Conservation (phyloP, 2,797 vertebrate species). For the Alectoris magna region DNA sequence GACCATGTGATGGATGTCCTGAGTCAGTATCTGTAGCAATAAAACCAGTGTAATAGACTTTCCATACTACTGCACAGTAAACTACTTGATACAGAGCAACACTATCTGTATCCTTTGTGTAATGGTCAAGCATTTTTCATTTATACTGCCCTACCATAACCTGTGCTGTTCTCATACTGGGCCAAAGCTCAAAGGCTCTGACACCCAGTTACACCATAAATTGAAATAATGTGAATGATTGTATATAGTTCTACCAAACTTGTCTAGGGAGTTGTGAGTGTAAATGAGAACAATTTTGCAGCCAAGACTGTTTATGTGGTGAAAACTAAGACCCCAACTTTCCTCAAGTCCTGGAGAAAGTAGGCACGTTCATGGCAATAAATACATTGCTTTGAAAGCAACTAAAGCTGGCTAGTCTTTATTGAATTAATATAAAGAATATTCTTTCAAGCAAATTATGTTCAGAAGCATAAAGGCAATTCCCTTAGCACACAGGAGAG, state of each 20-base stretch:
- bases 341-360: neutral
- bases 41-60: constrained; percentile 30
- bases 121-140: constrained; percentile 32
- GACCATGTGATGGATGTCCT: constrained; percentile 11
- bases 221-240: constrained; percentile 54
- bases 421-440: constrained; percentile 12
- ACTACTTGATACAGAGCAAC: neutral
- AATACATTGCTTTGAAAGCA: constrained; percentile 27
- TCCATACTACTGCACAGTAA: neutral
- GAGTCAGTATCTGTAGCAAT: neutral
- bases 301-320: neutral
- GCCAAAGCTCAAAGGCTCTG: constrained; percentile 46
- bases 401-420: constrained; percentile 1
- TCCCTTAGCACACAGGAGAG: constrained; percentile 21
- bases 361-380: neutral
- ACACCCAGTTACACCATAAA: constrained; percentile 41
- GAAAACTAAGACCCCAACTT: neutral
- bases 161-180: neutral
- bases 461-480: constrained; percentile 29
- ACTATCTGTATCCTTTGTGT: neutral
- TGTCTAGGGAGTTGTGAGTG: neutral
- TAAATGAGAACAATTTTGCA: constrained; percentile 16
- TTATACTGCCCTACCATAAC: constrained; percentile 39
- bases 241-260: neutral
- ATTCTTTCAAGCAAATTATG: constrained; percentile 16